A percentile compares a stretch with the other conserved stretches of the same genome.
Evolutionary conservation across 1,140 invertebrate species (phyloP).

Genomic region (Amyelois transitella): DNA sequence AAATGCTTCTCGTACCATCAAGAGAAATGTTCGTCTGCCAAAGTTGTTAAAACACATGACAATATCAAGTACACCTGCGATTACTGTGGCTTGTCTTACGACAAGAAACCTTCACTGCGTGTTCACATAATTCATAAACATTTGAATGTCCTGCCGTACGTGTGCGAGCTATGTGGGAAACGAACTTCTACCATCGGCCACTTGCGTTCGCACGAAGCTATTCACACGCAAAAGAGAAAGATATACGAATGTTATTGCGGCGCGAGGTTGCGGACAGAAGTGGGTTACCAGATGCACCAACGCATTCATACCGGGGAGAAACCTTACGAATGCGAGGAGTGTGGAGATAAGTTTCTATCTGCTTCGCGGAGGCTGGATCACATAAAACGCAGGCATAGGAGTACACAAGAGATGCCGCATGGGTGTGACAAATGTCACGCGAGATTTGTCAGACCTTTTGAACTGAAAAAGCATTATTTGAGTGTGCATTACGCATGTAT

Average conservation of each 20-base stretch:
- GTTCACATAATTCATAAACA: slow-evolving; percentile 67
- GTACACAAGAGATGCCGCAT: slow-evolving; percentile 34
- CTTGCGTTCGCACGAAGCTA: slow-evolving; percentile 50
- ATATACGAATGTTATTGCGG: slow-evolving; percentile 58
- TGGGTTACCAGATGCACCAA: slow-evolving; percentile 53
- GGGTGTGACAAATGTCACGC: slow-evolving; percentile 37
- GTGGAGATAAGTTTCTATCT: slow-evolving; percentile 74
- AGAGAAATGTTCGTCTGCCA: slow-evolving; percentile 19
- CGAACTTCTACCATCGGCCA: slow-evolving; percentile 56
- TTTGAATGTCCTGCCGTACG: slow-evolving; percentile 51
- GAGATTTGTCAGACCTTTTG: slow-evolving; percentile 47
- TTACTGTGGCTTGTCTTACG: slow-evolving; percentile 48
- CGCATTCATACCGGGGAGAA: slow-evolving; percentile 83
- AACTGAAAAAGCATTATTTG: slow-evolving; percentile 47
- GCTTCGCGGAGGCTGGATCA: slow-evolving; percentile 58
- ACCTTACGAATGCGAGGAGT: slow-evolving; percentile 82
- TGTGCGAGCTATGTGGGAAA: slow-evolving; percentile 59
- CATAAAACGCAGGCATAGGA: slow-evolving; percentile 50
- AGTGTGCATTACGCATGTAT: slow-evolving; percentile 11
- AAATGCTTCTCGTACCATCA: slow-evolving; percentile 46
- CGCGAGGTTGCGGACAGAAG: slow-evolving; percentile 38
- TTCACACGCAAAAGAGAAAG: slow-evolving; percentile 47
- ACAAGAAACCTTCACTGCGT: slow-evolving; percentile 53
- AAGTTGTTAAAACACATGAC: background rate
- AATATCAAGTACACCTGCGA: slow-evolving; percentile 43